Conservation (phyloP, 2,888 invertebrate species). For the Lasioglossum malachurum region DNA sequence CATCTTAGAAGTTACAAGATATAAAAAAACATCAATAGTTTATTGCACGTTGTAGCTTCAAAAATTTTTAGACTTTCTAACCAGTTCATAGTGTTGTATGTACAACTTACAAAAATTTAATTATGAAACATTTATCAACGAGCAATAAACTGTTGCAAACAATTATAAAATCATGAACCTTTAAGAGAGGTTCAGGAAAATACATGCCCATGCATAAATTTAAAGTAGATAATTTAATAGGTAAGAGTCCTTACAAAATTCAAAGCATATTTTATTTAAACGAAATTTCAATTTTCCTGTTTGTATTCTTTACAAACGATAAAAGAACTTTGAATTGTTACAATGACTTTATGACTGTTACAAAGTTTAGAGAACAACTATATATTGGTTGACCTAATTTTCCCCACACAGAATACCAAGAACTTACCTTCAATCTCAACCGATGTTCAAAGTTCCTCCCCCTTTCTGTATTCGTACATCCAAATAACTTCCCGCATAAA, state of each 20-base stretch:
- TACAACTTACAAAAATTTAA: not conserved
- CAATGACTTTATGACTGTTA: too few species aligned
- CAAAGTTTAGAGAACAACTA: not conserved
- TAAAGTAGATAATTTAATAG: not conserved
- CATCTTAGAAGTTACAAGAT: not conserved
- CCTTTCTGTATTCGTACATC: not conserved
- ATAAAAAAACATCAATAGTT: not conserved
- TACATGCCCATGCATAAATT: conserved; percentile 16
- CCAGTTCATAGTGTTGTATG: not conserved
- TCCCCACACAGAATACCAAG: not conserved
- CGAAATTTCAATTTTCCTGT: not conserved
- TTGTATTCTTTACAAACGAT: not conserved
- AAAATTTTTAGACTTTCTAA: not conserved
- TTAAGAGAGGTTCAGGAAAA: not conserved
- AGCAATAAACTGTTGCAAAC: not conserved
- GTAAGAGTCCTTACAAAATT: not conserved
- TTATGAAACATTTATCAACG: not conserved
- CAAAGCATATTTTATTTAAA: not conserved
- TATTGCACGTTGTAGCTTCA: not conserved
- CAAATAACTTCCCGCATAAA: conserved; percentile 4
- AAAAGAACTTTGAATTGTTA: not conserved
- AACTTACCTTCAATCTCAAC: not conserved
- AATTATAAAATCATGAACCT: not conserved
- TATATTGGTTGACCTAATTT: conserved; percentile 3
- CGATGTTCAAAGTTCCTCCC: not conserved